Evolutionary conservation across 2,113 vertebrate genomes (phyloP).

Genomic region (Upupa epops): DNA sequence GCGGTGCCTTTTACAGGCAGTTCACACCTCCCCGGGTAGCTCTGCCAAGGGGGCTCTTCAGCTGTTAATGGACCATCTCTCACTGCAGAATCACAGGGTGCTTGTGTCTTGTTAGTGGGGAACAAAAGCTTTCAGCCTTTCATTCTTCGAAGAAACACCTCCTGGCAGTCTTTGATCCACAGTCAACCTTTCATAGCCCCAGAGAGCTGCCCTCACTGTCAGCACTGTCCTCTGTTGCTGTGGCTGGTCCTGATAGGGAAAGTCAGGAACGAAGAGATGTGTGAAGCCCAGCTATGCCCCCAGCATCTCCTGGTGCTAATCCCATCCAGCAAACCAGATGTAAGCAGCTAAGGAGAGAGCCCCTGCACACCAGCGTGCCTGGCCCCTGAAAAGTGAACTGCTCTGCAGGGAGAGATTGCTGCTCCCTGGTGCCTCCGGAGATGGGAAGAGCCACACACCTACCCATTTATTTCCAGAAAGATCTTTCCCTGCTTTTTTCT

Average conservation of each 20-base stretch:
- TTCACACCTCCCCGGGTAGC: neutral
- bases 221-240: neutral
- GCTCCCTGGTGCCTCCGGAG: neutral
- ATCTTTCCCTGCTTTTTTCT: neutral
- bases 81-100: neutral
- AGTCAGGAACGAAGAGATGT: neutral
- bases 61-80: neutral
- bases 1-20: constrained; percentile 6
- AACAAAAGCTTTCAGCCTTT: neutral
- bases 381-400: neutral
- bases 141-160: neutral
- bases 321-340: neutral
- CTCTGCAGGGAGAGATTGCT: neutral
- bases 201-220: neutral
- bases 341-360: neutral
- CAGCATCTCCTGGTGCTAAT: neutral
- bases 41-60: neutral
- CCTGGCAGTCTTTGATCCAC: neutral
- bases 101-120: neutral
- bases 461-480: neutral
- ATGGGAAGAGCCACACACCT: neutral
- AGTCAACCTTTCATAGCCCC: neutral
- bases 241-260: neutral
- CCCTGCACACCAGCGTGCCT: neutral
- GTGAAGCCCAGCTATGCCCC: neutral